Evolutionary conservation across 2,888 invertebrate genomes (phyloP), one percentile per base, ranked within the genome.

Genomic region (Crematogaster levior): DNA sequence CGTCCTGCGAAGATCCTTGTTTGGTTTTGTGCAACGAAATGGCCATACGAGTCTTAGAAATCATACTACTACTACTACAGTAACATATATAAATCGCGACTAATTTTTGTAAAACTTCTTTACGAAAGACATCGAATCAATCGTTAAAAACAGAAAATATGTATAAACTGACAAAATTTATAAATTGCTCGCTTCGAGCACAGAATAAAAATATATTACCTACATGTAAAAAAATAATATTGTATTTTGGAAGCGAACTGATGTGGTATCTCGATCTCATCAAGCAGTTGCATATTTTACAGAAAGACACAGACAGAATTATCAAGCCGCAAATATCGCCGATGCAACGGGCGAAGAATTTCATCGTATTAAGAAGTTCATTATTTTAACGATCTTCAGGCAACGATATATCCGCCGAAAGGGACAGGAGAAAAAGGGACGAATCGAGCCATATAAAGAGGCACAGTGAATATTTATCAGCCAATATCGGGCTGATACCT

Each of bases 381-480:
- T 74, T 68, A 68, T 53, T 70, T 63, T 56, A 70, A 70, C 58
- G 81, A 56, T 24, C 53, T 46, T 15, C 37, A 37, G 66, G 79
- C 73, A 79, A 73, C 65, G 66, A 79, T 68, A 81, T 68, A 24
- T 51, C 81, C 40, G 63, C 60, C 58, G 40, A 51, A 65, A 56
- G 60, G 60, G 56, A 81, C 21, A 18, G 4, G 30, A 46, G 53
- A 43, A 40, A 80, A 72, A 66, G 70, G 65, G 30, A 58, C 24
- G 80, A 51, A 63, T 34, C 40, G 61, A 80, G 63, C 37, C 40
- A 15, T 43, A 73, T 12, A 73, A 43, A 60, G 81, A 21, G 63
- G 51, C 34, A 72, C 27, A 66, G 66, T 80, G 86, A 84, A 86
- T 66, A 75, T 75, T 75, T 75, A 75, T 75, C 75, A 66, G 68